Base-by-base conservation (phyloP, 2,797 vertebrate species). In the Garrulus glandarius region DNA sequence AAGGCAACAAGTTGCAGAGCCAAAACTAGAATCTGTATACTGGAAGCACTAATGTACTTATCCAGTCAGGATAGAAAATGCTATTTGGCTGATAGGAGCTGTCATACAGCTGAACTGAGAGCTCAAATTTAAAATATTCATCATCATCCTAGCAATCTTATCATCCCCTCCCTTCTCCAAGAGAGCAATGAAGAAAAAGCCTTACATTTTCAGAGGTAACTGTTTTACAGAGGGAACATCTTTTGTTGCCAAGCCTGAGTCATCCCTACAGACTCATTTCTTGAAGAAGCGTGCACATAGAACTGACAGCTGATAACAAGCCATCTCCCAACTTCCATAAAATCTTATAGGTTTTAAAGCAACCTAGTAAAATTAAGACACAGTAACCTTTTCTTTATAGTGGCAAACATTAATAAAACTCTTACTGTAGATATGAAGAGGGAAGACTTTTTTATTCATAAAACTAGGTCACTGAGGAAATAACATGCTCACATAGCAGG, bases 211-310 rank as follows among this genome's bases (percentile, higher is more conserved):
- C 77, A 94, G 85, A 92, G 85, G 52, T 92, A 95, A 93, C 96
- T 90, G 72, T 79, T 97, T 88, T 87, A 92, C 59, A 87, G 70
- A 96, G 34, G 59, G 88, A 96, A 95, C 74, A 94, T 96, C 92
- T 96, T 95, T 92, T 94, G 88, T 92, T 95, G 95, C 95, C 96
- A 97, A 95, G 88, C 65, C 92, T 97, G 95, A 96, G 80, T 96
- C 94, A 96, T 96, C 90, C 90, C 84, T 76, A 93, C 70, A 90
- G 94, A 94, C 72, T 95, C 77, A 88, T 82, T 94, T 95, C 90
- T 69, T 4, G 8, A 96, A 94, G 90, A 75, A 94, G 81, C 26
- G 2, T 60, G 74, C 83, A 70, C 77, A 79, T 32, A 93, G 72
- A 72, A 90, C 89, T 94, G 96, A 95, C 95, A 95, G 87, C 86